Conservation (phyloP, 2,888 invertebrate species). For the Hirudinaria manillensis region DNA sequence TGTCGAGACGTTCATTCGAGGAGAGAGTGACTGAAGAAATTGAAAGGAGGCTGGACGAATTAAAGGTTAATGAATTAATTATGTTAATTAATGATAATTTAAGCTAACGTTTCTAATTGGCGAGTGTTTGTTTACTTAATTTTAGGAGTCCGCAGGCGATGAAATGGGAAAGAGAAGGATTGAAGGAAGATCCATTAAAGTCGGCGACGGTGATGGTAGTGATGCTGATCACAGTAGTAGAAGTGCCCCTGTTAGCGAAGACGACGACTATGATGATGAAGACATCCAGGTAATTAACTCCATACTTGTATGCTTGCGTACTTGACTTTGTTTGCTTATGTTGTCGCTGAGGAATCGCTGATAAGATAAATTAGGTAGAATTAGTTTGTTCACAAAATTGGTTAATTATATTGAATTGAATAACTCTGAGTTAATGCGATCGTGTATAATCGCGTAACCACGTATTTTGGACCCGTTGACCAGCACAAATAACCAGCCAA, state of each 20-base stretch:
- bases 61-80: neutral
- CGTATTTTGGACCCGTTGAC: too few relatives aligned
- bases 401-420: too few relatives aligned
- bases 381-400: too few relatives aligned
- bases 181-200: neutral
- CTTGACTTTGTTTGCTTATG: too few relatives aligned
- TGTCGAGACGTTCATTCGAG: conserved; percentile 20
- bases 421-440: too few relatives aligned
- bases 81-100: neutral
- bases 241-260: neutral
- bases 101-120: neutral
- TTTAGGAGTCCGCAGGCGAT: neutral
- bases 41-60: neutral
- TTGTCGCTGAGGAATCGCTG: too few relatives aligned
- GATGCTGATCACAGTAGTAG: neutral
- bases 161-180: neutral
- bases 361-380: too few relatives aligned
- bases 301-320: too few relatives aligned
- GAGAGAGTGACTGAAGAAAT: conserved; percentile 14
- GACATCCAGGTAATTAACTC: neutral
- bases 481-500: too few relatives aligned
- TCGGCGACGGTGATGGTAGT: neutral
- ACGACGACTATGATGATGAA: neutral
- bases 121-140: neutral
- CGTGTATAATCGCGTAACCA: too few relatives aligned